These are phyloP conservation scores for Emesis russula DNA, from an alignment of 2,888 invertebrate genomes.

Conservation along the genomic window DNA sequence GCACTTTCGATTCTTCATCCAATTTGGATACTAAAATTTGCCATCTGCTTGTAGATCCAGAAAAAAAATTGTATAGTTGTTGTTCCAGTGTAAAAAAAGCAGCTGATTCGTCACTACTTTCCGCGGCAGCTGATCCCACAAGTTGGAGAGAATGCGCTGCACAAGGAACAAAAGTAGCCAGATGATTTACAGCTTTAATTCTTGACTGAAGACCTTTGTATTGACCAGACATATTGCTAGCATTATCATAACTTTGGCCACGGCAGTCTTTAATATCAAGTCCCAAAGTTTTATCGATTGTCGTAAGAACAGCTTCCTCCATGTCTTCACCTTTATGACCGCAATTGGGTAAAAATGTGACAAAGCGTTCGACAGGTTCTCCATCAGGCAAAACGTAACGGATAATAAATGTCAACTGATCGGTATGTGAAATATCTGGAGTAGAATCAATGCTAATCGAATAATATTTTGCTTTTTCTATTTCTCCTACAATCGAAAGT, in stretches of 20 bases:
- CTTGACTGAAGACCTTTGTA: conserved; percentile 19
- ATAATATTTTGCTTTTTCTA: conserved; percentile 27
- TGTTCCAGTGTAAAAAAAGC: conserved; percentile 37
- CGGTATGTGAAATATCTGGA: conserved; percentile 16
- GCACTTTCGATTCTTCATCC: conserved; percentile 31
- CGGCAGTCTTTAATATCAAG: conserved; percentile 26
- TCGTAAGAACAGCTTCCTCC: conserved; percentile 12
- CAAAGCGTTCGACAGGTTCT: conserved; percentile 26
- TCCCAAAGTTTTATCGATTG: conserved; percentile 32
- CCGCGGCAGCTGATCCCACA: conserved; percentile 16
- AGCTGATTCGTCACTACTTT: conserved; percentile 21
- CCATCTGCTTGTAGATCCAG: conserved; percentile 44
- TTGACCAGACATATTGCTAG: conserved; percentile 33
- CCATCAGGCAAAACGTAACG: not conserved
- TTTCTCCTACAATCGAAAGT: conserved; percentile 28
- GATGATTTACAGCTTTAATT: conserved; percentile 31
- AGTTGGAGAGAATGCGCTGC: conserved; percentile 14
- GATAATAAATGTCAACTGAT: conserved; percentile 16
- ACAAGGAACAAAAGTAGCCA: conserved; percentile 31
- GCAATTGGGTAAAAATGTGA: conserved; percentile 24
- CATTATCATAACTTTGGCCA: conserved; percentile 32
- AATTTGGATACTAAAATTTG: conserved; percentile 8
- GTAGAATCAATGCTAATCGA: conserved; percentile 26
- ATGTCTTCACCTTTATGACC: conserved; percentile 16
- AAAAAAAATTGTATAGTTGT: conserved; percentile 42